Base-by-base conservation (phyloP, 2,113 vertebrate genomes). In the Limnothrissa miodon region DNA sequence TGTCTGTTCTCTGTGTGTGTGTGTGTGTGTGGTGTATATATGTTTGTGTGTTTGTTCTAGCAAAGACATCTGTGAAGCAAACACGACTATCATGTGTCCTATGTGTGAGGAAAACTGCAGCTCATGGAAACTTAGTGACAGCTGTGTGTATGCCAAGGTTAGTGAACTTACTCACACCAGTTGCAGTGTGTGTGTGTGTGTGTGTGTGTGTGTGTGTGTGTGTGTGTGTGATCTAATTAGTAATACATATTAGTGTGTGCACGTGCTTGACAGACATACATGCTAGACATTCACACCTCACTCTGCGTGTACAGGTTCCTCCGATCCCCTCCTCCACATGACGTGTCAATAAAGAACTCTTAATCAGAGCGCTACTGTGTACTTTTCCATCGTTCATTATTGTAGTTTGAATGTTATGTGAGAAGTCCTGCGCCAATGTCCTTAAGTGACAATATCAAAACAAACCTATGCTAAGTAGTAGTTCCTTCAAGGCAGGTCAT, bases 111-210 rank as follows among this genome's bases (percentile, higher is more conserved):
- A 96, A 42, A 98, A 95, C 82, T 99, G 98, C 88, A 94, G 95
- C 0, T 92, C 97, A 0, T 98, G 98, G 86, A 97, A 93, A 21
- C 95, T 99, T 87, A 99, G 96, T 3, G 97, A 99, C 84, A 99
- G 98, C 87, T 99, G 98, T 85, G 95, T 98, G 81, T 99, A 96
- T 0, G 98, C 98, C 79, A 99, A 99, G 97, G 98, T 99, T 88
- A 36, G 66, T 74, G 29, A 33, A 4, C 66, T 0, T 33, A 1
- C 66, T 36, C 5, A 48, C 13, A 48, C 46, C 13, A 13, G 17
- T 17, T 15, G 7, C 29, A 36, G 66, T 74, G 62, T 70, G 62
- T 62, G 59, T 85, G 87, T 70, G 21, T 1, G 4, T n/a, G 36
- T n/a, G 42, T 48, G 46, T 48, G 45, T 45, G 45, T 45, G 56